Conservation (phyloP, 2,113 vertebrate genomes). For the Dasyurus viverrinus region DNA sequence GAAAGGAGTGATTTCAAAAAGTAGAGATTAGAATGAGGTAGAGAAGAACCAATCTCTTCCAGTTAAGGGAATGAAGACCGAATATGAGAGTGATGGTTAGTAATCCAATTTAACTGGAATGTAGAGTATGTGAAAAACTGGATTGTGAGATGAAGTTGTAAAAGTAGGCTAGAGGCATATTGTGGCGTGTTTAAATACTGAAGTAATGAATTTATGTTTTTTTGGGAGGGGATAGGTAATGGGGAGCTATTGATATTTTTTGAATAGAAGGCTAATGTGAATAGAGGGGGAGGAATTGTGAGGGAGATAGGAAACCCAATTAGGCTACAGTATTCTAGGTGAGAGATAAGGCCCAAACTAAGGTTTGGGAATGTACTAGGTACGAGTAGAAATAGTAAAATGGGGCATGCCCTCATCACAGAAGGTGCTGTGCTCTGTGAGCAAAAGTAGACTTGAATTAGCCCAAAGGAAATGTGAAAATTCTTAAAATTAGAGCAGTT, state of each 20-base stretch:
- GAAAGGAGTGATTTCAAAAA: too few relatives aligned
- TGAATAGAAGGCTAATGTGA: background rate
- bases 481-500: too few relatives aligned
- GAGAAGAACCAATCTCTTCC: background rate
- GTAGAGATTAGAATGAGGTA: too few relatives aligned
- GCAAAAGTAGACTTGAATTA: too few relatives aligned
- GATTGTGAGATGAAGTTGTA: background rate
- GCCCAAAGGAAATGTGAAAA: too few relatives aligned
- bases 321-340: background rate
- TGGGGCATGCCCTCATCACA: too few relatives aligned
- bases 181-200: background rate
- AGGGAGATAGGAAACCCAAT: background rate
- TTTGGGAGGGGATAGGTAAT: background rate
- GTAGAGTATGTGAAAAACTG: background rate
- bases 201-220: background rate
- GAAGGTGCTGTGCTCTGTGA: too few relatives aligned
- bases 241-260: background rate
- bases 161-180: background rate
- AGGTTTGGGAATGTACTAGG: background rate
- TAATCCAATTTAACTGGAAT: background rate
- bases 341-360: background rate
- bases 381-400: too few relatives aligned
- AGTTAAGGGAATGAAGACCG: background rate
- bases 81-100: background rate
- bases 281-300: background rate